Evolutionary conservation across 1,140 invertebrate species (phyloP), one percentile per base, ranked within the genome.

Genomic region (Chrysomallon squamiferum): DNA sequence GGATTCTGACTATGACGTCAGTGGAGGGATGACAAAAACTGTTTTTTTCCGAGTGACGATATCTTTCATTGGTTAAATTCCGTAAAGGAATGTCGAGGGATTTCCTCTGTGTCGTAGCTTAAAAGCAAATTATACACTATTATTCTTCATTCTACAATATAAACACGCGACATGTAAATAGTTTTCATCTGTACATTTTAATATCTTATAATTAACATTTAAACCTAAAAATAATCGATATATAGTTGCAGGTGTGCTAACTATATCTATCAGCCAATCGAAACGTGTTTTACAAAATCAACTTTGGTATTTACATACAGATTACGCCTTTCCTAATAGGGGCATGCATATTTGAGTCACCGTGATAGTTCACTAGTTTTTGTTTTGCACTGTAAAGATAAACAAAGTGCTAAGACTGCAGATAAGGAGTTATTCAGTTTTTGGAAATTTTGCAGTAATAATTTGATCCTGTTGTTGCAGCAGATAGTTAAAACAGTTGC

Each of bases 271-370:
- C 32, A 59, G 38, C 75, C 75, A 77, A 77, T 77, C 45, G 75
- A 63, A 72, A 61, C 20, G 27, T 43, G 18, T 43, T 45, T 74
- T 67, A 66, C 72, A 71, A 58, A 61, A 32, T 45, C 22, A 20
- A 15, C 18, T 22, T 66, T 52, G 52, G 41, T 59, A 59, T 66
- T 65, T 68, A 50, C 61, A 64, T 70, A 49, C 35, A 68, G 65
- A 71, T 71, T 59, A 68, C 72, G 66, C 69, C 64, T 71, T 75
- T 70, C 75, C 75, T 71, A 77, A 77, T 77, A 77, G 71, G 75
- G 75, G 65, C 73, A 77, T 73, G 70, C 66, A 65, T 65, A 65
- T 59, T 75, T 72, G 66, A 70, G 62, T 74, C 69, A 74, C 35
- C 38, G 54, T 59, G 54, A 43, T 38, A 38, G 35, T 38, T 38